Evolutionary conservation across 2,113 vertebrate genomes (phyloP), one percentile per base, ranked within the genome.

Genomic region (Silurus glanis): DNA sequence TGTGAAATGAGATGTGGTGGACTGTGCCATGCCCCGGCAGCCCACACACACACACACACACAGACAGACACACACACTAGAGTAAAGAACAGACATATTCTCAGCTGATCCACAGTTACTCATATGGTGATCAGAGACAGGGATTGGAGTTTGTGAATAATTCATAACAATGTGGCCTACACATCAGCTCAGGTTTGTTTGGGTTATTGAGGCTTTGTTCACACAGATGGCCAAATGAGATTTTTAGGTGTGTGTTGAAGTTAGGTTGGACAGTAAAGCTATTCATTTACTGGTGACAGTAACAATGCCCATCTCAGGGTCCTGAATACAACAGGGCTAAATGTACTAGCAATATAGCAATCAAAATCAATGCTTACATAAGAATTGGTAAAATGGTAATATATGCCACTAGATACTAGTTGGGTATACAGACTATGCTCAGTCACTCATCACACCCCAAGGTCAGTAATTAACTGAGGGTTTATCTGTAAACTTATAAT

Each of bases 1-100:
- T 82, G 86, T 74, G 78, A 62, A 83, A 82, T 51, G 37, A 75
- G 37, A 75, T 56, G 45, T 66, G 74, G 80, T 55, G 78, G 82
- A 84, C 64, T 83, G 64, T 23, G 59, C 86, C 76, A 86, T 67
- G 55, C 66, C 49, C 61, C 56, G 80, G 14, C 28, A 81, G 89
- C 83, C 89, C 90, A 89, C 90, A 89, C 88, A 88, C 85, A 87
- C 47, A 81, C 78, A 81, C 67, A 69, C 67, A 69, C 25, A 69
- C 67, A 69, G 10, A 69, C 66, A 69, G n/a, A 67, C 66, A 69
- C 66, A 69, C 66, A 69, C 53, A 37, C 55, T 45, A 62, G 84
- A 75, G 19, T 75, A 14, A 58, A 71, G 55, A 66, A 85, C 61
- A 13, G 21, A 71, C 47, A 58, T 64, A 78, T 71, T 80, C 58